phyloP scores from a whole-genome alignment of 1,140 invertebrate genomes.

The Thaumatotibia leucotreta region DNA sequence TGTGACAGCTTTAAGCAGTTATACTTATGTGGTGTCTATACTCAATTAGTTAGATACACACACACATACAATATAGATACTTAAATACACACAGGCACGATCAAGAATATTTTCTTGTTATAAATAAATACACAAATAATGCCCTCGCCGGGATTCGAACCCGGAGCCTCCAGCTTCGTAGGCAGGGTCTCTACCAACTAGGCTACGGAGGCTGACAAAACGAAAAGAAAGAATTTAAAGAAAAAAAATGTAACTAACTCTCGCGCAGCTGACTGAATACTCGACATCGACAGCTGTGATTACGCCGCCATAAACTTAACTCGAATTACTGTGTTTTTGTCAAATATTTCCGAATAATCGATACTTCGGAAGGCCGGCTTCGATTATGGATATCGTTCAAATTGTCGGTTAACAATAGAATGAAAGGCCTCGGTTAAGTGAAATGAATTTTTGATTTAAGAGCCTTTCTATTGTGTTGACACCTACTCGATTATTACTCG shows the following conservation, averaged over 20 bases:
- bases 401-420: conserved; percentile 29
- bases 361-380: conserved; percentile 19
- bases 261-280: neutral
- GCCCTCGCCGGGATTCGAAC: no score
- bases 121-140: no score
- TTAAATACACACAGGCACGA: no score
- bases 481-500: conserved; percentile 18
- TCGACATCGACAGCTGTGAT: conserved; percentile 22
- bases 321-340: conserved; percentile 35
- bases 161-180: no score
- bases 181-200: no score
- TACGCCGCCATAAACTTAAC: conserved; percentile 37
- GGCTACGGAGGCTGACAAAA: no score
- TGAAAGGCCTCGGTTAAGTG: conserved; percentile 17
- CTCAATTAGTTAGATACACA: no score
- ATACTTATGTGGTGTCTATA: no score
- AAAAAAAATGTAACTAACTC: neutral
- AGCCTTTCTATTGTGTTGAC: conserved; percentile 20
- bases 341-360: conserved; percentile 34
- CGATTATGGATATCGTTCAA: conserved; percentile 23
- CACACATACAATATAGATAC: no score
- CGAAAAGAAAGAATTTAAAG: no score
- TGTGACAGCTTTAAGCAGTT: no score
- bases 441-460: conserved; percentile 30
- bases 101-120: no score